phyloP scores from a whole-genome alignment of 64 coral and sea anemone species.

The Stichodactyla mertensii region DNA sequence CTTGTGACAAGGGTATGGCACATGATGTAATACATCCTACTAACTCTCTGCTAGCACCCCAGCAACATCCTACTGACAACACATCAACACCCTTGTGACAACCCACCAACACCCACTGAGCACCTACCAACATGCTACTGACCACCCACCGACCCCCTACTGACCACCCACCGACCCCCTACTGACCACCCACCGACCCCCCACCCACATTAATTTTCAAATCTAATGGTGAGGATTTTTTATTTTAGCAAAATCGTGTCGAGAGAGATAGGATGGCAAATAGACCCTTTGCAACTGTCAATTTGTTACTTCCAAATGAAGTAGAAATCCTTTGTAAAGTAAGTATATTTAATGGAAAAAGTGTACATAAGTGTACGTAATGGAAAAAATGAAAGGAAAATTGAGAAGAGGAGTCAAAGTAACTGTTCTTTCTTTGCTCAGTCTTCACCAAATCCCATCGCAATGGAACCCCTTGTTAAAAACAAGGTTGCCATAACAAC shows the following conservation, averaged over 20 bases:
- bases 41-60: too few relatives aligned
- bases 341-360: background rate
- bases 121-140: too few relatives aligned
- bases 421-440: background rate
- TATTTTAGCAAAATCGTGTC: conserved; percentile 46
- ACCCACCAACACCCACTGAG: too few relatives aligned
- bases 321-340: background rate
- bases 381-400: too few relatives aligned
- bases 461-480: conserved; percentile 49
- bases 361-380: too few relatives aligned
- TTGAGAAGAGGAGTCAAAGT: background rate
- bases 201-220: too few relatives aligned
- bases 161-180: too few relatives aligned
- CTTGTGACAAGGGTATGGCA: background rate
- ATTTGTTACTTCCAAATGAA: conserved; percentile 18
- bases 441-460: conserved; percentile 31
- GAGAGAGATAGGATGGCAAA: conserved; percentile 65
- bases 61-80: too few relatives aligned
- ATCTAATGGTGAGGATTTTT: background rate
- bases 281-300: conserved; percentile 54
- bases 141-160: too few relatives aligned
- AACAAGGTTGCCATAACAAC: conserved; percentile 37
- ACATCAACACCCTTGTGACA: too few relatives aligned
- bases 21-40: too few relatives aligned
- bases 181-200: too few relatives aligned